Percentiles rank a stretch among this genome's conserved stretches.
Conservation (phyloP, 2,113 vertebrate genomes). For the Brachyhypopomus occidentalis region DNA sequence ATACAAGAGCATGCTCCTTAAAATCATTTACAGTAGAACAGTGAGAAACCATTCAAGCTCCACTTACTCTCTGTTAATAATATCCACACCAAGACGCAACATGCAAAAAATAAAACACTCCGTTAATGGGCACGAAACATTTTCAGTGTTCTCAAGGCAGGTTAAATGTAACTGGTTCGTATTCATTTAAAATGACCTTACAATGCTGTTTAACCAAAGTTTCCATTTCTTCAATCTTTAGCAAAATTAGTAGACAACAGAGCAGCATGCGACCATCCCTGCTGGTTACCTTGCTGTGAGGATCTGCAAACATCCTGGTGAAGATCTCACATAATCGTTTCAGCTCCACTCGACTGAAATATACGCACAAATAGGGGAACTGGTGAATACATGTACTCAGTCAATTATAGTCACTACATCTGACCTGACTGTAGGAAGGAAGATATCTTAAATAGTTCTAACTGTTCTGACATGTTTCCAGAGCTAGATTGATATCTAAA, state of each 20-base stretch:
- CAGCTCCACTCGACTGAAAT: constrained; percentile 89
- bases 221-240: background rate
- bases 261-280: background rate
- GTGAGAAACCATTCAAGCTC: constrained; percentile 52
- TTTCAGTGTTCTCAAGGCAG: background rate
- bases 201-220: background rate
- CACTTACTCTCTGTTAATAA: constrained; percentile 99
- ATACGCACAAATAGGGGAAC: background rate
- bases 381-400: no score
- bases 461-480: no score
- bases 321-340: constrained; percentile 99
- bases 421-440: background rate
- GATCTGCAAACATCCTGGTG: constrained; percentile 99
- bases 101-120: constrained; percentile 83
- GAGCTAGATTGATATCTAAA: no score
- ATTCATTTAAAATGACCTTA: background rate
- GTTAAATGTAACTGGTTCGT: background rate
- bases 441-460: no score
- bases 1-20: background rate
- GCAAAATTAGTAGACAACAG: constrained; percentile 13
- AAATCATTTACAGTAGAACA: constrained; percentile 12
- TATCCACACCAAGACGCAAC: constrained; percentile 92
- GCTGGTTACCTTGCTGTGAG: constrained; percentile 92
- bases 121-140: constrained; percentile 36
- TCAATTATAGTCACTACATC: background rate